Evolutionary conservation across 2,113 vertebrate genomes (phyloP).

Genomic region (Prietella phreatophila): DNA sequence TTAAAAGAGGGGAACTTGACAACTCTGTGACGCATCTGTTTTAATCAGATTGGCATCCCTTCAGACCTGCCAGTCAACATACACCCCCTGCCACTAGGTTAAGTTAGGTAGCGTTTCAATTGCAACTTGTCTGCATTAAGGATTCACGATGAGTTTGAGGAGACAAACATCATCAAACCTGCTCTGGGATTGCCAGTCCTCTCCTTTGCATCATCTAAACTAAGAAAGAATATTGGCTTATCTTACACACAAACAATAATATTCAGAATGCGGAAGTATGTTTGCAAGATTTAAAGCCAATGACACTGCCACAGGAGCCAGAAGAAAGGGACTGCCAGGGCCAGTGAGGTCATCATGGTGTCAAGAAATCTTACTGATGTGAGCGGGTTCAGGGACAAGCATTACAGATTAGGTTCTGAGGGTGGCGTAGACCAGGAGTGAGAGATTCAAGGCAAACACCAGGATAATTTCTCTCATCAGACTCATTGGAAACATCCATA

Average conservation of each 20-base stretch:
- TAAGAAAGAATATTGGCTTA: background rate
- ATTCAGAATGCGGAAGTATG: background rate
- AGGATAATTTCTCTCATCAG: constrained; percentile 2
- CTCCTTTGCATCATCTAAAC: background rate
- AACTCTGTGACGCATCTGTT: constrained; percentile 4
- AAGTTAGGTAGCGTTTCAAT: constrained; percentile 25
- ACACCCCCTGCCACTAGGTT: constrained; percentile 7
- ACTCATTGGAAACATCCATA: background rate
- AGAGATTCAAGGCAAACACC: background rate
- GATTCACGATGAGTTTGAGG: constrained; percentile 1
- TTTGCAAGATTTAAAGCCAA: background rate
- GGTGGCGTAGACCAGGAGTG: background rate
- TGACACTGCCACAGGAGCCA: background rate
- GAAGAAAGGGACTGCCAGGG: background rate
- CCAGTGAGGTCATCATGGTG: background rate
- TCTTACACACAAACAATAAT: background rate
- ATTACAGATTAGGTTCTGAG: constrained; percentile 30
- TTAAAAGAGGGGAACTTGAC: background rate
- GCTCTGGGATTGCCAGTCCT: background rate
- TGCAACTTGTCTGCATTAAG: constrained; percentile 50
- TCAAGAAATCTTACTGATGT: constrained; percentile 4
- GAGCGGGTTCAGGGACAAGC: constrained; percentile 15
- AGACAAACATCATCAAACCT: background rate
- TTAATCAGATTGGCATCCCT: constrained; percentile 28
- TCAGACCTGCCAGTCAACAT: constrained; percentile 49